Base-by-base conservation (phyloP, 2,797 vertebrate genomes). In the Naso thynnoides region DNA sequence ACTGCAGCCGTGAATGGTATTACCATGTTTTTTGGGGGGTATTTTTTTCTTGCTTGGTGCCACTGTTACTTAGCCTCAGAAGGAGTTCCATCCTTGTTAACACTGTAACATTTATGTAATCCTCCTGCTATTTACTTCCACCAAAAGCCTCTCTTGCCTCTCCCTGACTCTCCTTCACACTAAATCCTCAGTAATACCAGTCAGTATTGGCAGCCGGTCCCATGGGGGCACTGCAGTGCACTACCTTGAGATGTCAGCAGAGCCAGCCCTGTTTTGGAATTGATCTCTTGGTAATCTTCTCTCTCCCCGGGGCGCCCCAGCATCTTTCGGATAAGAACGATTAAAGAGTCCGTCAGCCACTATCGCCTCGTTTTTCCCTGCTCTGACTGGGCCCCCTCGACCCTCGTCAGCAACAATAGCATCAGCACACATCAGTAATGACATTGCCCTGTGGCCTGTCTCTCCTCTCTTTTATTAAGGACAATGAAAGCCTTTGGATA, bases 221-320 rank as follows among this genome's bases (percentile, higher is more conserved):
- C 74, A 4, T 1, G 47, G 76, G 85, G 70, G 9, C 71, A 41
- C 49, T 54, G 70, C 67, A 29, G 29, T 13, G 52, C 49, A 49
- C 73, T 87, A 84, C 87, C 89, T 90, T 82, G 88, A 92, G 83
- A 86, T 89, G 88, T 89, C 85, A 87, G 84, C 70, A 58, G 64
- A 87, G 72, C 59, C 67, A 31, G 42, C 60, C 41, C 55, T 66
- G 52, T 67, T 82, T 78, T 74, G 65, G 68, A 87, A 91, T 91
- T 86, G 85, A 91, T 90, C 87, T 88, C 81, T 78, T 57, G 83
- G 85, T 92, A 89, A 92, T 91, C 82, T 84, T 52, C 74, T 47
- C 71, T 47, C 79, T 86, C 70, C 85, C 85, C 58, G 23, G 68
- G 69, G 80, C 21, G 5, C 41, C n/a, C 10, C 2, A 65, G 70